Evolutionary conservation across 2,888 invertebrate species (phyloP).

Genomic region (Tricholauxania praeusta): DNA sequence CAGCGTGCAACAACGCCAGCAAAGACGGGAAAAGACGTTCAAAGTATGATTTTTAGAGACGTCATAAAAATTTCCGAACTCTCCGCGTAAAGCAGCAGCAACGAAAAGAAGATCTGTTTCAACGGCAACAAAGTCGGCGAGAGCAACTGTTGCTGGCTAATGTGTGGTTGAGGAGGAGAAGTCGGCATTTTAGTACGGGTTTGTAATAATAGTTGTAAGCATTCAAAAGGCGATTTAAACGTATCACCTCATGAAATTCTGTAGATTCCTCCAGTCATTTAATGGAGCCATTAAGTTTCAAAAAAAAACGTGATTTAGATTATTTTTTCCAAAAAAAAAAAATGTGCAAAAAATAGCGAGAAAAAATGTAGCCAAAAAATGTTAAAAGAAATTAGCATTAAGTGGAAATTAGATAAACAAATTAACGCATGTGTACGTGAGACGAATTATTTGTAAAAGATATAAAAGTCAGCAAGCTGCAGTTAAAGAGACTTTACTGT

Average conservation of each 20-base stretch:
- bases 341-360: background rate
- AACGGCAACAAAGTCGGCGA: conserved; percentile 35
- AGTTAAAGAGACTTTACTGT: no score
- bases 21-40: conserved; percentile 67
- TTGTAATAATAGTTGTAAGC: conserved; percentile 54
- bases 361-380: conserved; percentile 11
- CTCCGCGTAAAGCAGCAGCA: conserved; percentile 46
- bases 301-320: conserved; percentile 8
- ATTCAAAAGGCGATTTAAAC: conserved; percentile 17
- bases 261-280: no score
- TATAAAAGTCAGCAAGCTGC: no score
- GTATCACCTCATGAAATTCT: conserved; percentile 16
- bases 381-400: conserved; percentile 1
- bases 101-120: conserved; percentile 46
- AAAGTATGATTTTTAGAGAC: conserved; percentile 70
- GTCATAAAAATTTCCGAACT: conserved; percentile 67
- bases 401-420: no score
- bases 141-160: conserved; percentile 34
- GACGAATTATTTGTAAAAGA: no score
- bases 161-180: conserved; percentile 39
- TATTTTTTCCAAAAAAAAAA: conserved; percentile 5
- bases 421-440: no score
- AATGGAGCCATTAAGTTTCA: no score
- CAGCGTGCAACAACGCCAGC: conserved; percentile 56
- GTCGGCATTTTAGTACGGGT: conserved; percentile 55